Percentiles rank a stretch among this genome's conserved stretches.
phyloP scores from a whole-genome alignment of 1,140 invertebrate genomes.

The Drosophila bocki region DNA sequence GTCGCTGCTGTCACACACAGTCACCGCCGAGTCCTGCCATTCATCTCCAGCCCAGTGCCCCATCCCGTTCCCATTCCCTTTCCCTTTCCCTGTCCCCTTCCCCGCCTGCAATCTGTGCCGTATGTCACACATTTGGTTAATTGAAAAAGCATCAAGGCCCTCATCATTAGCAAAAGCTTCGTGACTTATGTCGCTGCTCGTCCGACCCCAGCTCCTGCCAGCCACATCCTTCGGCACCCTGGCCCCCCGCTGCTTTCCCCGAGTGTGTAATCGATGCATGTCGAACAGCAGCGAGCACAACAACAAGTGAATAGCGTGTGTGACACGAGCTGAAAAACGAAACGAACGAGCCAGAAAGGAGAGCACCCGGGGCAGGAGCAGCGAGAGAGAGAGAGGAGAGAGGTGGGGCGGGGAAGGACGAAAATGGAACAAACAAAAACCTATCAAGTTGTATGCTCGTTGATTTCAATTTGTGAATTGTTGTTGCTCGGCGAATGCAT shows the following conservation, averaged over 20 bases:
- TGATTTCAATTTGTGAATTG: slow-evolving; percentile 82
- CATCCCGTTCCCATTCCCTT: background rate
- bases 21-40: slow-evolving; percentile 16
- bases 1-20: slow-evolving; percentile 43
- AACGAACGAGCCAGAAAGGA: slow-evolving; percentile 55
- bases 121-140: slow-evolving; percentile 75
- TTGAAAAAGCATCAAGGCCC: slow-evolving; percentile 79
- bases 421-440: slow-evolving; percentile 65
- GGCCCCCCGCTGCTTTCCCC: slow-evolving; percentile 19
- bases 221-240: background rate
- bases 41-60: background rate
- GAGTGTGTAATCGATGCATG: slow-evolving; percentile 82
- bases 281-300: slow-evolving; percentile 70
- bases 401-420: slow-evolving; percentile 23
- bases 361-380: slow-evolving; percentile 11
- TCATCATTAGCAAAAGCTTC: slow-evolving; percentile 80
- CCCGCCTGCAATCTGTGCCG: slow-evolving; percentile 23
- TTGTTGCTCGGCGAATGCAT: slow-evolving; percentile 64
- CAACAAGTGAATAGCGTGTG: slow-evolving; percentile 67
- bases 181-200: slow-evolving; percentile 68
- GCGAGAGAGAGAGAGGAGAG: background rate
- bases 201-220: slow-evolving; percentile 18
- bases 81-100: background rate
- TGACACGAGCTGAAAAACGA: slow-evolving; percentile 66
- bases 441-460: slow-evolving; percentile 79